Evolutionary conservation across 2,113 vertebrate genomes (phyloP).

Genomic region (Eudyptes chrysolophus): DNA sequence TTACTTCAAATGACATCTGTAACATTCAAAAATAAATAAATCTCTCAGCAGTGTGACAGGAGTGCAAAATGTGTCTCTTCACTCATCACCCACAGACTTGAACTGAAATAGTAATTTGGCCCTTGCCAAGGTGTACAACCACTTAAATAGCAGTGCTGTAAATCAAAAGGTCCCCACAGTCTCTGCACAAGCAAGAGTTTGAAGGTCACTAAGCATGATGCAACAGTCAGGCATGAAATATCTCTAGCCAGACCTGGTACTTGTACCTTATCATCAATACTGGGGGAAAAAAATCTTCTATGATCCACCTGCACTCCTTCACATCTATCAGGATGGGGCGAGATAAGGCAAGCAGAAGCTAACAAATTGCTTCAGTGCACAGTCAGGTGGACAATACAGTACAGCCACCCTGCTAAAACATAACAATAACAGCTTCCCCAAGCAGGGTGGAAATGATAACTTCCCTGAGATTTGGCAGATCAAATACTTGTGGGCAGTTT

Average conservation of each 20-base stretch:
- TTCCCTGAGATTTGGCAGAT: constrained; percentile 41
- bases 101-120: constrained; percentile 48
- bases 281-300: not conserved
- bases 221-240: constrained; percentile 20
- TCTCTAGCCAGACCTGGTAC: not conserved
- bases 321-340: not conserved
- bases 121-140: constrained; percentile 57
- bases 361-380: not conserved
- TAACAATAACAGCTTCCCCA: constrained; percentile 19
- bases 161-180: constrained; percentile 34
- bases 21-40: constrained; percentile 29
- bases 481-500: constrained; percentile 30
- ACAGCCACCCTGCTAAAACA: not conserved
- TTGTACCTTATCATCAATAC: not conserved
- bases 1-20: not conserved
- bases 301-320: not conserved
- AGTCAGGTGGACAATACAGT: not conserved
- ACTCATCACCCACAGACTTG: constrained; percentile 21
- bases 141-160: constrained; percentile 9
- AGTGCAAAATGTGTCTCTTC: constrained; percentile 39
- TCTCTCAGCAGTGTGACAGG: constrained; percentile 10
- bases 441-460: not conserved
- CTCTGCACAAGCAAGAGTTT: not conserved
- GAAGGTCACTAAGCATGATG: constrained; percentile 48
- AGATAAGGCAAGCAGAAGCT: not conserved